Conservation (phyloP, 2,888 invertebrate species). For the Eupithecia centaureata region DNA sequence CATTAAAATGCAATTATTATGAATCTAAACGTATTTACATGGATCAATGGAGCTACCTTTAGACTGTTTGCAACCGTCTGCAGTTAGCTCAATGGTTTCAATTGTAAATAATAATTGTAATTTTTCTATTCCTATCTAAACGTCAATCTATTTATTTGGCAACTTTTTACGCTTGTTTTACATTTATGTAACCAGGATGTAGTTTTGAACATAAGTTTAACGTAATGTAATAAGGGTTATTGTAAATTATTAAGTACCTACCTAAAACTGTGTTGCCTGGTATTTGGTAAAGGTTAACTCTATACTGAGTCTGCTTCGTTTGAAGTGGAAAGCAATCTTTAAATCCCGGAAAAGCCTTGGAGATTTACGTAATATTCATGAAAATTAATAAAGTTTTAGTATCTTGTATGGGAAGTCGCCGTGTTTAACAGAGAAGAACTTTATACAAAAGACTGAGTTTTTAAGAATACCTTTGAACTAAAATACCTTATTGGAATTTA, state of each 20-base stretch:
- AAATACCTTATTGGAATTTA: background rate
- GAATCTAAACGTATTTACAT: too few relatives aligned
- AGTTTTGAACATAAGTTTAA: too few relatives aligned
- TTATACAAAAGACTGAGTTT: background rate
- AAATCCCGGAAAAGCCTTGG: constrained; percentile 3
- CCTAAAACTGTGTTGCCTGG: background rate
- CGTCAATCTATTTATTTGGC: too few relatives aligned
- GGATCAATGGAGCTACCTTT: too few relatives aligned
- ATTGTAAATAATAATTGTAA: too few relatives aligned
- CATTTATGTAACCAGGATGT: too few relatives aligned
- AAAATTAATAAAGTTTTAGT: constrained; percentile 13
- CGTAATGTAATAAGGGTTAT: too few relatives aligned
- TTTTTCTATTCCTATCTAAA: too few relatives aligned
- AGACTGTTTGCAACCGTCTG: too few relatives aligned
- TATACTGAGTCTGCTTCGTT: background rate
- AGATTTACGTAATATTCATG: constrained; percentile 10
- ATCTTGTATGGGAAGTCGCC: background rate
- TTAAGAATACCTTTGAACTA: background rate
- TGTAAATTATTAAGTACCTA: background rate
- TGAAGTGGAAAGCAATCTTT: background rate
- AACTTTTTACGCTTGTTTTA: too few relatives aligned
- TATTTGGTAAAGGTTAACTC: background rate
- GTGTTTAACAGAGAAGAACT: background rate
- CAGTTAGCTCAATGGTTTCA: too few relatives aligned
- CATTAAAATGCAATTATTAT: too few relatives aligned